Conservation (phyloP, 1,140 invertebrate genomes). For the Ostrea edulis region DNA sequence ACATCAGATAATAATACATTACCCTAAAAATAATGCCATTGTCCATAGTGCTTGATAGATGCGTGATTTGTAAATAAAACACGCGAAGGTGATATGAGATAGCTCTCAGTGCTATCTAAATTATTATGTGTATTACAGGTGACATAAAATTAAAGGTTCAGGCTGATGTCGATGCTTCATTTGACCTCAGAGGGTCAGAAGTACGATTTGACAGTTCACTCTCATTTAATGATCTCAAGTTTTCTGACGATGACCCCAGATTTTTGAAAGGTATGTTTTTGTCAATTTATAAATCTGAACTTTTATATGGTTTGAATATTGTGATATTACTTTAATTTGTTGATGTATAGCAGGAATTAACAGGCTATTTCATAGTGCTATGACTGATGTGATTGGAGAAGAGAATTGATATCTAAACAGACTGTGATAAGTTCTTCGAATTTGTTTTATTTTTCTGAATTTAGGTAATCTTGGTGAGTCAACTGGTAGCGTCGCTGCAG, state of each 20-base stretch:
- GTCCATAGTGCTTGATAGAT: no score
- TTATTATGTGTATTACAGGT: not conserved
- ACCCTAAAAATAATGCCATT: no score
- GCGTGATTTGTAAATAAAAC: no score
- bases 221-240: not conserved
- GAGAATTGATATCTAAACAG: no score
- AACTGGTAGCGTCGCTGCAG: not conserved
- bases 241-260: not conserved
- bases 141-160: conserved; percentile 30
- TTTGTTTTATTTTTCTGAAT: not conserved
- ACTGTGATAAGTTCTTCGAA: no score
- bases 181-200: not conserved
- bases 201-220: not conserved
- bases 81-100: no score
- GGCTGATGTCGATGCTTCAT: conserved; percentile 4
- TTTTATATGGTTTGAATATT: not conserved
- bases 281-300: not conserved
- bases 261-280: not conserved
- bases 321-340: not conserved
- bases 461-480: not conserved
- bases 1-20: no score
- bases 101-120: not conserved
- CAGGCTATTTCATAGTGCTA: no score
- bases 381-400: no score
- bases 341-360: no score